Evolutionary conservation across 2,888 invertebrate genomes (phyloP).

Genomic region (Hyposoter dolosus): DNA sequence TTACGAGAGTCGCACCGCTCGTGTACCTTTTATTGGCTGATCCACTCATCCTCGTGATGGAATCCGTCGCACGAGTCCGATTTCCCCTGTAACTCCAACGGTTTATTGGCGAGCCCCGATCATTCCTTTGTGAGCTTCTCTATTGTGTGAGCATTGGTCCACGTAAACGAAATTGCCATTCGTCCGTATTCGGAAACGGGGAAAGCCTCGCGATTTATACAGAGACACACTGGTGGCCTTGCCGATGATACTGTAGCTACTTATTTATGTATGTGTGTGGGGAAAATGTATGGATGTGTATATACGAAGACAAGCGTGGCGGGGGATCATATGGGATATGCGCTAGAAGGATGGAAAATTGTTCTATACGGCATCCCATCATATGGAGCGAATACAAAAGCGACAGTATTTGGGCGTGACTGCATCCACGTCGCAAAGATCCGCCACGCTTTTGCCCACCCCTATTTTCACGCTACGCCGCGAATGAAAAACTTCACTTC

Average conservation of each 20-base stretch:
- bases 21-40: conserved; percentile 81
- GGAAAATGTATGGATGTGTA: neutral
- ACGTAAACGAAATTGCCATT: conserved; percentile 83
- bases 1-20: conserved; percentile 60
- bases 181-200: conserved; percentile 73
- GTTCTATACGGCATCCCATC: conserved; percentile 51
- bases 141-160: conserved; percentile 80
- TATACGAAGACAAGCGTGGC: conserved; percentile 18
- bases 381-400: conserved; percentile 73
- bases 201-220: conserved; percentile 41
- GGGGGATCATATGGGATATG: conserved; percentile 44
- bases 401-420: conserved; percentile 81
- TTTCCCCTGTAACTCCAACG: conserved; percentile 79
- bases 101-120: conserved; percentile 82
- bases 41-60: conserved; percentile 81
- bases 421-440: conserved; percentile 74
- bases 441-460: conserved; percentile 78
- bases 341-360: conserved; percentile 43
- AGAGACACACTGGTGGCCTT: conserved; percentile 9
- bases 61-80: conserved; percentile 81
- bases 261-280: conserved; percentile 4
- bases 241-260: neutral
- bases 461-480: conserved; percentile 78
- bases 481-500: conserved; percentile 74
- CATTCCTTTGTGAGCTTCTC: conserved; percentile 80